Conservation (phyloP, 2,797 vertebrate species). For the Gobionotothen gibberifrons region DNA sequence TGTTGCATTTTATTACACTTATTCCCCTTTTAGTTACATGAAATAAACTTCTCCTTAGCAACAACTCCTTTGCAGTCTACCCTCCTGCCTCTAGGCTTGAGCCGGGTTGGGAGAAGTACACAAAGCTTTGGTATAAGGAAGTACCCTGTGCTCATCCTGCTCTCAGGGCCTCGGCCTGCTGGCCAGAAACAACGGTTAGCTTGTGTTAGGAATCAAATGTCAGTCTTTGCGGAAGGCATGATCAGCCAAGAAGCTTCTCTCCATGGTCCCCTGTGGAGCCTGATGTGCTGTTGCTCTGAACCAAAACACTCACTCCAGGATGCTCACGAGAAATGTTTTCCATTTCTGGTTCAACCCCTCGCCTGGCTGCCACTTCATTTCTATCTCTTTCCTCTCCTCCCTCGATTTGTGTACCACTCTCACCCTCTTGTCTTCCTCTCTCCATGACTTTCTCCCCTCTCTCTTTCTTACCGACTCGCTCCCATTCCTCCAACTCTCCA, state of each 20-base stretch:
- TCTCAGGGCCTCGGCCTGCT: slow-evolving; percentile 17
- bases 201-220: slow-evolving; percentile 45
- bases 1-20: too few relatives aligned
- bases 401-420: slow-evolving; percentile 18
- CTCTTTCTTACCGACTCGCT: slow-evolving; percentile 15
- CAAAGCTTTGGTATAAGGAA: slow-evolving; percentile 18
- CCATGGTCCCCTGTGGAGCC: slow-evolving; percentile 23
- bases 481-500: slow-evolving; percentile 42
- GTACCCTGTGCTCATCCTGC: slow-evolving; percentile 12
- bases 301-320: slow-evolving; percentile 32
- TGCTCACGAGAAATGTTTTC: slow-evolving; percentile 35
- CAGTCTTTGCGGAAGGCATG: slow-evolving; percentile 20
- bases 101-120: too few relatives aligned
- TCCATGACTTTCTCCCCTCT: slow-evolving; percentile 6
- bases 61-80: too few relatives aligned
- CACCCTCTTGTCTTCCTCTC: slow-evolving; percentile 23
- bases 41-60: too few relatives aligned
- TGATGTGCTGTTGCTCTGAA: slow-evolving; percentile 41
- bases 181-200: slow-evolving; percentile 28
- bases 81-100: too few relatives aligned
- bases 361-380: slow-evolving; percentile 14
- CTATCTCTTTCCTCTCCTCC: background rate
- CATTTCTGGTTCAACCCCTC: background rate
- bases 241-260: slow-evolving; percentile 31
- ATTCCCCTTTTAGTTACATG: too few relatives aligned